Percentiles rank a stretch among this genome's conserved stretches.
These are phyloP conservation scores for Drosophila cracens DNA, from an alignment of 2,888 invertebrate species.

Conservation along the genomic window DNA sequence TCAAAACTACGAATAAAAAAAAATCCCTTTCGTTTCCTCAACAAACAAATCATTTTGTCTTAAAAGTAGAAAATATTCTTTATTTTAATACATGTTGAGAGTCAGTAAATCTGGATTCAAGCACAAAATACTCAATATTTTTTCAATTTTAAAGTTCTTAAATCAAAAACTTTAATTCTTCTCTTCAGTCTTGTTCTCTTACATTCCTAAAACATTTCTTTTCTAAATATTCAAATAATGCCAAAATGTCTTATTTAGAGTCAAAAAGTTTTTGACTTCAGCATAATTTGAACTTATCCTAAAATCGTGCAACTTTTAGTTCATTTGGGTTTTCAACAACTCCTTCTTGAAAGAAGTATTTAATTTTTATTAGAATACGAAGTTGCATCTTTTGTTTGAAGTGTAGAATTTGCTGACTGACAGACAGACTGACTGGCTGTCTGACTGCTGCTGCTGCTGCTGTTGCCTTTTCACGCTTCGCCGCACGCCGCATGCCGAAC, in stretches of 20 bases:
- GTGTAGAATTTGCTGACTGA: slow-evolving; percentile 2
- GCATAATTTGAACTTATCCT: not conserved
- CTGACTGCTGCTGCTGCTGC: slow-evolving; percentile 8
- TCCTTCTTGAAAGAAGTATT: not conserved
- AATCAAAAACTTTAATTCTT: not conserved
- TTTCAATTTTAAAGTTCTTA: not conserved
- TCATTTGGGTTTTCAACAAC: not conserved
- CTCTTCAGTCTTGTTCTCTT: not conserved
- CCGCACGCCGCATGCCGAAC: slow-evolving; percentile 37
- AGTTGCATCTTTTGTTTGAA: not conserved
- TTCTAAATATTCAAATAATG: not conserved
- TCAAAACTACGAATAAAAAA: not conserved
- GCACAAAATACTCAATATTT: not conserved
- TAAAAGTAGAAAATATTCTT: not conserved
- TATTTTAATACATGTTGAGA: not conserved
- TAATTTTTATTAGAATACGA: too few species aligned
- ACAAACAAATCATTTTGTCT: not conserved
- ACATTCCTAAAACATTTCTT: not conserved
- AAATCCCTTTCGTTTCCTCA: not conserved
- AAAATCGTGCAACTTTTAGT: not conserved
- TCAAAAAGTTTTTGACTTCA: not conserved
- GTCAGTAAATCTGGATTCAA: not conserved
- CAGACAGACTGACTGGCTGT: slow-evolving; percentile 1
- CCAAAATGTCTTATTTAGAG: not conserved
- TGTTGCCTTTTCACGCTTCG: slow-evolving; percentile 67